Evolutionary conservation across 2,888 invertebrate genomes (phyloP).

Genomic region (Oligia fasciuncula): DNA sequence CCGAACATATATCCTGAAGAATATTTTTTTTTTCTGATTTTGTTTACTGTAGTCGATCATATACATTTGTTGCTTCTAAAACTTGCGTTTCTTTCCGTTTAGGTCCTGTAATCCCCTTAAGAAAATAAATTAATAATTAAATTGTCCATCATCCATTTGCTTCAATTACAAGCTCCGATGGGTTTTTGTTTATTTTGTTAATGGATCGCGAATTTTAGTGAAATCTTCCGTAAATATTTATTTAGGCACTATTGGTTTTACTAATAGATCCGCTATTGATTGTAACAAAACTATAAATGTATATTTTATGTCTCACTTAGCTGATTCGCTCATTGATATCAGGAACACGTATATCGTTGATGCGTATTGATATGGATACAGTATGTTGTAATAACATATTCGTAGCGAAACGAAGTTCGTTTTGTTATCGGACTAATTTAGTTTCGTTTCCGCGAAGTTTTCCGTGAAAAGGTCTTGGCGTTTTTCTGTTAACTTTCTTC

Average conservation of each 20-base stretch:
- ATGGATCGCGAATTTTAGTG: slow-evolving; percentile 42
- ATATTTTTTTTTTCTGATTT: too few species aligned
- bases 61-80: too few species aligned
- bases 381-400: slow-evolving; percentile 30
- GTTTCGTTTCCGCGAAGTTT: slow-evolving; percentile 14
- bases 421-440: slow-evolving; percentile 33
- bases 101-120: too few species aligned
- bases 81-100: too few species aligned
- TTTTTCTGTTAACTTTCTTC: slow-evolving; percentile 20
- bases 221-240: slow-evolving; percentile 45
- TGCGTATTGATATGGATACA: slow-evolving; percentile 25
- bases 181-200: slow-evolving; percentile 42
- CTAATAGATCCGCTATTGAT: slow-evolving; percentile 25
- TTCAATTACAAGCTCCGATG: slow-evolving; percentile 23
- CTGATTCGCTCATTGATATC: slow-evolving; percentile 11
- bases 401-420: slow-evolving; percentile 24
- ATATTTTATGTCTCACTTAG: slow-evolving; percentile 9
- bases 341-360: slow-evolving; percentile 31
- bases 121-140: neutral
- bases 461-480: neutral
- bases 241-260: slow-evolving; percentile 37
- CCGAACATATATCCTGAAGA: too few species aligned
- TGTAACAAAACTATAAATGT: slow-evolving; percentile 9
- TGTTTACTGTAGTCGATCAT: too few species aligned
- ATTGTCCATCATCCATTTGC: slow-evolving; percentile 15